Evolutionary conservation across 35 echinoderm and acorn worm species (phyloP).

Genomic region (Nesometra sesokonis): DNA sequence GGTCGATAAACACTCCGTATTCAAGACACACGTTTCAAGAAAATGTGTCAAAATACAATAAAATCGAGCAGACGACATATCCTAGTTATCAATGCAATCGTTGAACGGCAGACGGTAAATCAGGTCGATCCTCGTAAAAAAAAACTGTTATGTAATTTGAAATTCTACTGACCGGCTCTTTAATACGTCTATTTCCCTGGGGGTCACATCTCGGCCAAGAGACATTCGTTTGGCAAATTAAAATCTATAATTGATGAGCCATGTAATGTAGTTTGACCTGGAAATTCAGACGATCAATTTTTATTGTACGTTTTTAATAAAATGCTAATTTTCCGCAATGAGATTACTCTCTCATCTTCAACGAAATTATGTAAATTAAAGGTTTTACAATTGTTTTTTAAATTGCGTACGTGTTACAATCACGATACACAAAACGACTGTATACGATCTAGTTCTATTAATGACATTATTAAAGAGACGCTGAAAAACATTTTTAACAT

Average conservation of each 20-base stretch:
- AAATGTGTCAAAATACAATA: conserved; percentile 1
- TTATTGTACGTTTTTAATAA: neutral
- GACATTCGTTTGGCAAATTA: neutral
- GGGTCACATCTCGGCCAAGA: neutral
- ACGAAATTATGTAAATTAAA: too few species aligned
- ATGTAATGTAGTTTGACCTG: neutral
- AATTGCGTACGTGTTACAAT: too few species aligned
- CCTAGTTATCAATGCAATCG: neutral
- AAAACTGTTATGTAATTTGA: neutral
- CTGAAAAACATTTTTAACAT: too few species aligned
- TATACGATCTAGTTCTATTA: too few species aligned
- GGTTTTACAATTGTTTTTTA: too few species aligned
- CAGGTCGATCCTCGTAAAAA: neutral
- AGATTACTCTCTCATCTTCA: neutral
- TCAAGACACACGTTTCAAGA: neutral
- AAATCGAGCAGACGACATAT: neutral
- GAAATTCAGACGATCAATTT: neutral
- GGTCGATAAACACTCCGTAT: neutral
- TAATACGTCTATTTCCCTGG: neutral
- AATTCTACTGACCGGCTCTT: neutral
- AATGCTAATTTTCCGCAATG: neutral
- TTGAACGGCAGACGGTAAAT: neutral
- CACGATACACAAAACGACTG: too few species aligned
- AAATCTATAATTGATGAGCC: neutral
- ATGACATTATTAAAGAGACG: too few species aligned